Conservation (phyloP, 1,140 invertebrate genomes). For the Brevipalpus yothersi region DNA sequence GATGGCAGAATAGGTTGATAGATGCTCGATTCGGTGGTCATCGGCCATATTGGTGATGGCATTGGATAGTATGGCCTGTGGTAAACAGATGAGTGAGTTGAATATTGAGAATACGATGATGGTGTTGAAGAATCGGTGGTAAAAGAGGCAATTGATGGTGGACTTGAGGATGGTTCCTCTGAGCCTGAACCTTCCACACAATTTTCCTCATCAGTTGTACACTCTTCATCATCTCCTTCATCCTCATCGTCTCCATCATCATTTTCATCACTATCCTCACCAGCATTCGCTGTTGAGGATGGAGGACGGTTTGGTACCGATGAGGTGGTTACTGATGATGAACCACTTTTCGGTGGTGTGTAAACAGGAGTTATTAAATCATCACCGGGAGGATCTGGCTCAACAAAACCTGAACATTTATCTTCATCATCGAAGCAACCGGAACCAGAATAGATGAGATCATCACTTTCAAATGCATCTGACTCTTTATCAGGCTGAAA, state of each 20-base stretch:
- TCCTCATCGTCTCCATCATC: too few relatives aligned
- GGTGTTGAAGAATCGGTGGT: background rate
- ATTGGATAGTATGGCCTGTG: background rate
- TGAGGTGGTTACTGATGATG: background rate
- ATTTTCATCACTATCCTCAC: background rate
- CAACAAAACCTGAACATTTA: background rate
- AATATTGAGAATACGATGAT: too few relatives aligned
- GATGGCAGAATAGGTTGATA: background rate
- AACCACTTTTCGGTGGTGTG: slow-evolving; percentile 35
- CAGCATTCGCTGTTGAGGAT: background rate
- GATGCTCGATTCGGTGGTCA: background rate
- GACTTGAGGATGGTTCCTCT: background rate
- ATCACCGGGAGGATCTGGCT: slow-evolving; percentile 4
- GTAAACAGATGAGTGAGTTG: background rate
- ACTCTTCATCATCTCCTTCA: background rate
- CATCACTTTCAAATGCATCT: background rate
- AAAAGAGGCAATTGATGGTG: background rate
- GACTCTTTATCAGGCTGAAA: too few relatives aligned
- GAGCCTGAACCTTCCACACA: background rate
- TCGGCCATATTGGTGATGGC: background rate
- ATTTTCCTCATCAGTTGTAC: background rate
- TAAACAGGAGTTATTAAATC: slow-evolving; percentile 63
- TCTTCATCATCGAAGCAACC: slow-evolving; percentile 4
- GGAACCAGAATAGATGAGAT: slow-evolving; percentile 1
- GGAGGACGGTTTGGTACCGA: background rate